These are phyloP conservation scores for Apostichopus californicus DNA, from an alignment of 35 echinoderm and acorn worm genomes.

Conservation along the genomic window DNA sequence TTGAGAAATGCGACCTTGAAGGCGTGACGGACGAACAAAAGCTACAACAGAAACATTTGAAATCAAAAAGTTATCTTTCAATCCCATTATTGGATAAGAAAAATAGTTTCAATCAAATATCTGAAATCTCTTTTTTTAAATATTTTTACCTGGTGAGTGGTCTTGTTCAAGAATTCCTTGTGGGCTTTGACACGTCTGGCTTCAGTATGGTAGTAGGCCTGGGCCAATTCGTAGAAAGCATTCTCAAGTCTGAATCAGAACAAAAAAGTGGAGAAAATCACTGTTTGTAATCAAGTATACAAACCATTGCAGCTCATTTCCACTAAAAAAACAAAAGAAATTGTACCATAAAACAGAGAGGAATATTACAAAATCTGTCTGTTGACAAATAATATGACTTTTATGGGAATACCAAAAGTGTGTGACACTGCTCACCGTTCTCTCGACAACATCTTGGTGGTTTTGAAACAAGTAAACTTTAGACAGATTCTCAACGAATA, in stretches of 20 bases:
- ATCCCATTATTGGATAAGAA: not conserved
- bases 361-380: too few species aligned
- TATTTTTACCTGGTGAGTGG: slow-evolving; percentile 84
- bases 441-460: too few species aligned
- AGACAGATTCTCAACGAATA: too few species aligned
- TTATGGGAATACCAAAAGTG: too few species aligned
- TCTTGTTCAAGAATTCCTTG: slow-evolving; percentile 93
- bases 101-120: too few species aligned
- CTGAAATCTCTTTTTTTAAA: too few species aligned
- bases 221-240: slow-evolving; percentile 96
- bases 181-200: slow-evolving; percentile 94
- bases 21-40: slow-evolving; percentile 96
- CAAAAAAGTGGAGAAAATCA: not conserved
- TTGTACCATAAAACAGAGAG: too few species aligned
- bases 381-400: too few species aligned
- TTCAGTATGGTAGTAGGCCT: slow-evolving; percentile 93
- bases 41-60: slow-evolving; percentile 50
- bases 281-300: not conserved
- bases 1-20: slow-evolving; percentile 98
- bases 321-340: too few species aligned
- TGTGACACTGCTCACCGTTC: too few species aligned
- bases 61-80: not conserved
- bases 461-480: too few species aligned
- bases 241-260: slow-evolving; percentile 82
- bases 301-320: too few species aligned